Conservation (phyloP, 2,888 invertebrate species). For the Molanna angustata region DNA sequence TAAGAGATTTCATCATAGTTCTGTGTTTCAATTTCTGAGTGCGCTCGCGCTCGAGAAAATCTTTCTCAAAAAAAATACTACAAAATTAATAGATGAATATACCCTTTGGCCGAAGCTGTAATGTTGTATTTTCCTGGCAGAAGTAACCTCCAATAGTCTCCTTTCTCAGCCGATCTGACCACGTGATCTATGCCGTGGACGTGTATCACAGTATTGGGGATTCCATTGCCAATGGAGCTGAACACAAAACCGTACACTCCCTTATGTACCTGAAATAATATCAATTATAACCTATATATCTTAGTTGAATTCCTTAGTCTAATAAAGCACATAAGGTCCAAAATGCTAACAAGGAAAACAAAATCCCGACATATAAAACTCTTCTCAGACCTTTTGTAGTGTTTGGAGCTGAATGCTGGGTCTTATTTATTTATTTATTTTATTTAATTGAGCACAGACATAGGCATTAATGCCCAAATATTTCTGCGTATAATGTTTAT, state of each 20-base stretch:
- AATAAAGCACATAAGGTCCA: too few relatives aligned
- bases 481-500: too few relatives aligned
- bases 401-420: too few relatives aligned
- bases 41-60: not conserved
- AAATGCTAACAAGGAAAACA: too few relatives aligned
- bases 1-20: too few relatives aligned
- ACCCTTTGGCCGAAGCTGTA: conserved; percentile 70
- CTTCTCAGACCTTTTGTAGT: too few relatives aligned
- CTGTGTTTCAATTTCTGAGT: not conserved
- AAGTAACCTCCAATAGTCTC: conserved; percentile 93
- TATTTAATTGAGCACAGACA: too few relatives aligned
- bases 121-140: conserved; percentile 83
- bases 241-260: conserved; percentile 83
- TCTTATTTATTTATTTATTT: too few relatives aligned
- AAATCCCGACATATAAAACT: too few relatives aligned
- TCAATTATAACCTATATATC: too few relatives aligned
- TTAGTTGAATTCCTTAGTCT: too few relatives aligned
- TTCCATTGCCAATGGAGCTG: conserved; percentile 74
- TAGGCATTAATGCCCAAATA: too few relatives aligned
- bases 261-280: conserved; percentile 67
- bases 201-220: conserved; percentile 70
- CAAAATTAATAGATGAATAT: conserved; percentile 35
- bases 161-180: conserved; percentile 64
- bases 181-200: conserved; percentile 74
- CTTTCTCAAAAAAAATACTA: conserved; percentile 4